A percentile compares a stretch with the other conserved stretches of the same genome.
Evolutionary conservation across 2,888 invertebrate genomes (phyloP).

Genomic region (Cepaea hortensis): DNA sequence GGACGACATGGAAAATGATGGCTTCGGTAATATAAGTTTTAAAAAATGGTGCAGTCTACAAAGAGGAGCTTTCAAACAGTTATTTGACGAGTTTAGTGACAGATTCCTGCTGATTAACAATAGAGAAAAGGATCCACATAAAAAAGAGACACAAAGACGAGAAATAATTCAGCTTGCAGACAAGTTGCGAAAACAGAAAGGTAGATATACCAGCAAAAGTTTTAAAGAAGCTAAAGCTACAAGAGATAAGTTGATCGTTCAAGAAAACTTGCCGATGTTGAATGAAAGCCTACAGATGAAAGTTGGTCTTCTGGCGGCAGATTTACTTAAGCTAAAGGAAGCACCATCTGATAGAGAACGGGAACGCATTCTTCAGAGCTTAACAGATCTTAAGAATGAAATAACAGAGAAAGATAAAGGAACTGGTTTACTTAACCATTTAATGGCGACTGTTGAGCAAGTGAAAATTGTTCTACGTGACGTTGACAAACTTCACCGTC

Average conservation of each 20-base stretch:
- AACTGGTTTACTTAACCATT: too few relatives aligned
- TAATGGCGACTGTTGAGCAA: too few relatives aligned
- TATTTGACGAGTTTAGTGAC: neutral
- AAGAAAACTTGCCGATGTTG: too few relatives aligned
- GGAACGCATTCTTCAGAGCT: neutral
- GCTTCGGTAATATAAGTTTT: neutral
- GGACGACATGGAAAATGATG: neutral
- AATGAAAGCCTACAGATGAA: too few relatives aligned
- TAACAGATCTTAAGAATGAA: neutral
- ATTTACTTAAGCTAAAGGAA: too few relatives aligned
- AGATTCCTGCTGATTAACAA: slow-evolving; percentile 16
- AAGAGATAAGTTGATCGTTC: too few relatives aligned
- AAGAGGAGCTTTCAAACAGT: neutral
- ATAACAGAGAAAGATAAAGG: too few relatives aligned
- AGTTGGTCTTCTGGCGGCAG: too few relatives aligned
- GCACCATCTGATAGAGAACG: neutral
- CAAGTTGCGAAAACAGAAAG: neutral
- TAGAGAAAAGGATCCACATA: neutral
- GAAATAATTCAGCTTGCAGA: neutral
- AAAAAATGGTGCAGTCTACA: neutral
- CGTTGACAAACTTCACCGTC: too few relatives aligned
- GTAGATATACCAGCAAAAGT: neutral
- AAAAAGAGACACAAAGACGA: neutral
- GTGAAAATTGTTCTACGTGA: too few relatives aligned
- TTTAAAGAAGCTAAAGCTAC: neutral